These are phyloP conservation scores for Rutpela maculata DNA, from an alignment of 2,888 invertebrate genomes.

Conservation along the genomic window DNA sequence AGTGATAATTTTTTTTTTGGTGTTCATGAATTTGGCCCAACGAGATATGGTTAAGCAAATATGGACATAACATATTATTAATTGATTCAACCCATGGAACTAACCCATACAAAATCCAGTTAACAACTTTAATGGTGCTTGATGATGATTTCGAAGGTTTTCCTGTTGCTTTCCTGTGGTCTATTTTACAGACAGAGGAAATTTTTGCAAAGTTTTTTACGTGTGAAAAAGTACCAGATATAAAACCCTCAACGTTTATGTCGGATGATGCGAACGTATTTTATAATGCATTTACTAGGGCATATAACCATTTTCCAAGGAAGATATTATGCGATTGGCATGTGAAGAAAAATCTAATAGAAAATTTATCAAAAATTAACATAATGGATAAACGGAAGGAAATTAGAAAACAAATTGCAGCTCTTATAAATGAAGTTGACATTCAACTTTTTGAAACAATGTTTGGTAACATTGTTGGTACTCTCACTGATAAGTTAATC, in stretches of 20 bases:
- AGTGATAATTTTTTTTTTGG: slow-evolving; percentile 28
- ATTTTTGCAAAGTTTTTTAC: neutral
- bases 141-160: slow-evolving; percentile 23
- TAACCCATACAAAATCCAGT: slow-evolving; percentile 39
- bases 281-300: slow-evolving; percentile 2
- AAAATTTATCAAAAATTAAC: slow-evolving; percentile 15
- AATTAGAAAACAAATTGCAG: slow-evolving; percentile 19
- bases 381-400: slow-evolving; percentile 3
- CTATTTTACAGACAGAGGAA: slow-evolving; percentile 2
- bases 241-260: neutral
- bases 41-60: slow-evolving; percentile 29
- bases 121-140: slow-evolving; percentile 32
- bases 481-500: neutral
- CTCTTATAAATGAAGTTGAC: slow-evolving; percentile 13
- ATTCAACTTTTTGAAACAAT: neutral
- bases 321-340: slow-evolving; percentile 2
- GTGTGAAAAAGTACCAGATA: neutral
- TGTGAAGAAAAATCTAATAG: slow-evolving; percentile 19
- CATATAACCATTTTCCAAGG: neutral
- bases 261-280: slow-evolving; percentile 3
- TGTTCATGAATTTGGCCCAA: slow-evolving; percentile 27
- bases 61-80: slow-evolving; percentile 42
- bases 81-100: slow-evolving; percentile 42
- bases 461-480: too few relatives aligned
- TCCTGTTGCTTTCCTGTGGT: slow-evolving; percentile 30